Evolutionary conservation across 1,140 invertebrate species (phyloP).

Genomic region (Harlomillsia oculata): DNA sequence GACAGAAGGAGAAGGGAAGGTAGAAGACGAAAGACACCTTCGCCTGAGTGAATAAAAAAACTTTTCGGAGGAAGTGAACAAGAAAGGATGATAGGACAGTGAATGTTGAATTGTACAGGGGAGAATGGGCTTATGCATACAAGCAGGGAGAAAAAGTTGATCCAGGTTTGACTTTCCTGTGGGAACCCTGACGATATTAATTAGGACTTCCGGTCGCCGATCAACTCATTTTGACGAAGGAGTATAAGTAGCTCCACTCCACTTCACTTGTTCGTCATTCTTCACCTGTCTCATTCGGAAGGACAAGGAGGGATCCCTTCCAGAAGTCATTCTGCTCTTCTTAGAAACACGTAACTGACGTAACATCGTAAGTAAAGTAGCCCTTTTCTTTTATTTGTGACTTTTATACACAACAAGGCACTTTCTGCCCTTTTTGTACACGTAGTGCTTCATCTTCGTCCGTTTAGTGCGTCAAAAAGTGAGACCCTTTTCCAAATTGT

Average conservation of each 20-base stretch:
- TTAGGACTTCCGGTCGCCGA: slow-evolving; percentile 32
- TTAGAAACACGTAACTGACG: too few relatives aligned
- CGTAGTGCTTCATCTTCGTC: too few relatives aligned
- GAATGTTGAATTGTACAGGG: too few relatives aligned
- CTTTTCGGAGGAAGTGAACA: slow-evolving; percentile 11
- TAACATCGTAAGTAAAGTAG: too few relatives aligned
- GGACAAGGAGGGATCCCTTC: neutral
- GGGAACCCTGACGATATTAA: slow-evolving; percentile 33
- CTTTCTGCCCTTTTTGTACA: too few relatives aligned
- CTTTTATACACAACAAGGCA: too few relatives aligned
- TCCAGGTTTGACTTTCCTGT: slow-evolving; percentile 34
- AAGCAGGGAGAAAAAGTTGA: slow-evolving; percentile 27
- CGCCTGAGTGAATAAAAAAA: too few relatives aligned
- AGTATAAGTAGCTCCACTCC: slow-evolving; percentile 31
- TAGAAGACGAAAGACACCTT: slow-evolving; percentile 6
- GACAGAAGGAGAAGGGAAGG: slow-evolving; percentile 3
- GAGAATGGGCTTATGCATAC: slow-evolving; percentile 4
- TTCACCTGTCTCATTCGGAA: neutral
- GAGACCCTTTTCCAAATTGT: too few relatives aligned
- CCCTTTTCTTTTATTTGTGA: too few relatives aligned
- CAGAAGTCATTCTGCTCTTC: too few relatives aligned
- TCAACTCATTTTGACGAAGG: slow-evolving; percentile 16
- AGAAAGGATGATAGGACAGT: too few relatives aligned
- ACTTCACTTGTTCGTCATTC: neutral
- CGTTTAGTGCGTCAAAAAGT: too few relatives aligned